These are phyloP conservation scores for Zaprionus capensis DNA, from an alignment of 1,140 invertebrate species.

Conservation along the genomic window DNA sequence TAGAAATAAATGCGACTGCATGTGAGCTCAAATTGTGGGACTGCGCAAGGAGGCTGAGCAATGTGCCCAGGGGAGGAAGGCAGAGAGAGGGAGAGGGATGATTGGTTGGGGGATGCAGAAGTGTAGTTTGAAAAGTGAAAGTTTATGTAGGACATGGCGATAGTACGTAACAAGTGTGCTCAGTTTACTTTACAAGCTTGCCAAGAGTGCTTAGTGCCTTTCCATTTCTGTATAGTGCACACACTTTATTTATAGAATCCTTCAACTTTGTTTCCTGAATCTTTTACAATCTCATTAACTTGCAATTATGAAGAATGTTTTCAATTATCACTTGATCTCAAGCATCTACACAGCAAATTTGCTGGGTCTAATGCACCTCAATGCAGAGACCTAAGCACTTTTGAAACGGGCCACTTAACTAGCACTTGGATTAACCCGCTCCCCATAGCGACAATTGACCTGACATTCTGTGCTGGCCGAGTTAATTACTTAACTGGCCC, in stretches of 20 bases:
- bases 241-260: too few relatives aligned
- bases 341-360: not conserved
- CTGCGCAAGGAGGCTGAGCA: not conserved
- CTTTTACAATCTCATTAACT: not conserved
- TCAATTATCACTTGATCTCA: not conserved
- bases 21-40: constrained; percentile 69
- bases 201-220: too few relatives aligned
- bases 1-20: constrained; percentile 80
- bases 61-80: not conserved
- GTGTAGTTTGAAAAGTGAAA: not conserved
- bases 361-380: not conserved
- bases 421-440: not conserved
- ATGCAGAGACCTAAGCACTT: not conserved
- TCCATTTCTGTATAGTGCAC: too few relatives aligned
- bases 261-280: not conserved
- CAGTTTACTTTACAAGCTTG: not conserved
- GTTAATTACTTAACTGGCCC: constrained; percentile 33
- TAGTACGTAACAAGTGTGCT: constrained; percentile 3
- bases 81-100: not conserved
- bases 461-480: not conserved
- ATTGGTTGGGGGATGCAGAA: not conserved
- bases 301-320: not conserved
- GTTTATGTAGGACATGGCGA: not conserved
- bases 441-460: not conserved
- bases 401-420: not conserved